Base-by-base conservation (phyloP, 1,140 invertebrate genomes). In the Neodiprion pinetum region DNA sequence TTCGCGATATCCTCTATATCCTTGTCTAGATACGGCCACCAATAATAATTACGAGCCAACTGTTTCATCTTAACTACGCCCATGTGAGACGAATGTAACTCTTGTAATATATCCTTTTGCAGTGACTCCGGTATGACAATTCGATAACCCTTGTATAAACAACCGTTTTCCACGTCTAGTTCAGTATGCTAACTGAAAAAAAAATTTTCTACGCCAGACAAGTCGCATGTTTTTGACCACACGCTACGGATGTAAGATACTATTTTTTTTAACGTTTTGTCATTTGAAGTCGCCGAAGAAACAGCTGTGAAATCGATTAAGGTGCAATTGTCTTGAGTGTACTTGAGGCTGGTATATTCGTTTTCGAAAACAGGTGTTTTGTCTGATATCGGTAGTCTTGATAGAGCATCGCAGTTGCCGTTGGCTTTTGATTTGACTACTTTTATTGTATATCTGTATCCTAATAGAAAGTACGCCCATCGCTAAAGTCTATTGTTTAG, bases 61-160 rank as follows among this genome's bases (percentile, higher is more conserved):
- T 74, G 66, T 74, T 90, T 90, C 80, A 88, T 88, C 67, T 85
- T 81, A 8, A 84, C 80, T 9, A 88, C 84, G 11, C 88, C 87
- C 67, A 83, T 76, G 79, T 90, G 88, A 10, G 79, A 77, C 8
- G 66, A 67, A 79, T 89, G 88, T 23, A 90, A 77, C 70, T 83
- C 76, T 40, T 79, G 12, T 28, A 86, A 76, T 50, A 86, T 71
- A 49, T 78, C 70, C 7, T 74, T 48, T 50, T 76, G 74, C 70
- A 81, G 77, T 12, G 10, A 73, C 49, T 67, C 11, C 4, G 88
- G 88, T 50, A 90, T 81, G 12, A 89, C 77, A 10, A 84, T 79
- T 75, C 82, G 23, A 68, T 84, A 74, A 14, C 78, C 80, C 71
- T 75, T 71, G 12, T 80, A 72, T 9, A 83, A 65, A 61, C 48